Percentiles rank a stretch among this genome's conserved stretches.
Evolutionary conservation across 2,888 invertebrate species (phyloP).

Genomic region (Sarcophaga caerulescens): DNA sequence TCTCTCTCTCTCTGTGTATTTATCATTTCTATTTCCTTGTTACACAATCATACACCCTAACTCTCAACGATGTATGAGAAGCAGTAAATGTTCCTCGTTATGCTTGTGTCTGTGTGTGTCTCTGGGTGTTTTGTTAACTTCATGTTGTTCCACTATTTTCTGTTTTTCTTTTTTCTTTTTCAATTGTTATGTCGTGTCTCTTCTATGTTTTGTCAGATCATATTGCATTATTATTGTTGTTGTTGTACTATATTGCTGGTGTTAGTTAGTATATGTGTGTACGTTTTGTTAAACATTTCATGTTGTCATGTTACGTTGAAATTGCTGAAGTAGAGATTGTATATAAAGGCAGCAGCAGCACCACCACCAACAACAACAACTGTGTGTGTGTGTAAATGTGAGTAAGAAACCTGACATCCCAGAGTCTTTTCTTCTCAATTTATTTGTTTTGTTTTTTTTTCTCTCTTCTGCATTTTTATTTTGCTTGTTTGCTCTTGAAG

Average conservation of each 20-base stretch:
- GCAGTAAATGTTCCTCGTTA: not conserved
- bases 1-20: not conserved
- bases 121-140: too few relatives aligned
- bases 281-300: too few relatives aligned
- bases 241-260: too few relatives aligned
- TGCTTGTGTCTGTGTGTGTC: not conserved
- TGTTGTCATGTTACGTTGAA: too few relatives aligned
- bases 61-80: too few relatives aligned
- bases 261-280: too few relatives aligned
- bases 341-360: too few relatives aligned
- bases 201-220: conserved; percentile 42
- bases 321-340: too few relatives aligned
- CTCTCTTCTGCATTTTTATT: conserved; percentile 1
- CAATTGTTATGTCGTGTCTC: too few relatives aligned
- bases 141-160: not conserved
- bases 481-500: conserved; percentile 2
- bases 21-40: conserved; percentile 29
- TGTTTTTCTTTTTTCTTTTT: not conserved
- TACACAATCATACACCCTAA: not conserved
- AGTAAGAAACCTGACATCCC: conserved; percentile 22
- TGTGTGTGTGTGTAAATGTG: too few relatives aligned
- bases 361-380: too few relatives aligned
- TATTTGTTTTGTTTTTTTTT: not conserved
- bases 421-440: too few relatives aligned
- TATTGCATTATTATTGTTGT: not conserved